Conservation (phyloP, 2,113 vertebrate species). For the rat (Rattus norvegicus) region DNA sequence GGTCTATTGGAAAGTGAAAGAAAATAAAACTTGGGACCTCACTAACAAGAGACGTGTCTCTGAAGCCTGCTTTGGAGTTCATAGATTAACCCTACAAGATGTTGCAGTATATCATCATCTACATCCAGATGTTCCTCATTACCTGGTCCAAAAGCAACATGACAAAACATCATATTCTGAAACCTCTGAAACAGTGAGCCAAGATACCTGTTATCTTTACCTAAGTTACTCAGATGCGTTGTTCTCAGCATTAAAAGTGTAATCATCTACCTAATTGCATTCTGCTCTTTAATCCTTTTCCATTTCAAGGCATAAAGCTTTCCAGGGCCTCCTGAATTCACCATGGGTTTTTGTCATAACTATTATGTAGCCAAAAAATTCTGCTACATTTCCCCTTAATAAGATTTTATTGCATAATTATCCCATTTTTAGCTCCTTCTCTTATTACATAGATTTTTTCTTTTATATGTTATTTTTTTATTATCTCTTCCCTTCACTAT, state of each 20-base stretch:
- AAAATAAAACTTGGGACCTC: not conserved
- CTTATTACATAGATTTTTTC: not conserved
- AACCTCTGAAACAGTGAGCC: not conserved
- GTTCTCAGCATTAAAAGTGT: not conserved
- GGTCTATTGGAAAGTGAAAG: not conserved
- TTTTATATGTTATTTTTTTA: not conserved
- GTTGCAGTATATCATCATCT: too few species aligned
- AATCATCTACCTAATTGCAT: not conserved
- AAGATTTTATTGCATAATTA: not conserved
- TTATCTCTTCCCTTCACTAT: not conserved
- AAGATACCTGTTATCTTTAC: not conserved
- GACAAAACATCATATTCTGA: not conserved
- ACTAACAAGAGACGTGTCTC: not conserved
- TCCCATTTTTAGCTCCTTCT: not conserved
- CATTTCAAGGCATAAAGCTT: not conserved
- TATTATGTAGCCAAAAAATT: not conserved
- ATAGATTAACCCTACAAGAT: not conserved
- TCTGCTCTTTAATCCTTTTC: not conserved
- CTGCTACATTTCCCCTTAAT: not conserved
- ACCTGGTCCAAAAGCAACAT: not conserved
- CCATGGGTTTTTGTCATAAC: rapidly evolving
- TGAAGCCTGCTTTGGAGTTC: not conserved
- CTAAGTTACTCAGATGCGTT: too few species aligned
- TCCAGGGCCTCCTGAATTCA: not conserved
- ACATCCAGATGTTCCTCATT: too few species aligned